A percentile compares a stretch with the other conserved stretches of the same genome.
These are phyloP conservation scores for Paratilapia polleni DNA, from an alignment of 2,113 vertebrate genomes.

Conservation along the genomic window DNA sequence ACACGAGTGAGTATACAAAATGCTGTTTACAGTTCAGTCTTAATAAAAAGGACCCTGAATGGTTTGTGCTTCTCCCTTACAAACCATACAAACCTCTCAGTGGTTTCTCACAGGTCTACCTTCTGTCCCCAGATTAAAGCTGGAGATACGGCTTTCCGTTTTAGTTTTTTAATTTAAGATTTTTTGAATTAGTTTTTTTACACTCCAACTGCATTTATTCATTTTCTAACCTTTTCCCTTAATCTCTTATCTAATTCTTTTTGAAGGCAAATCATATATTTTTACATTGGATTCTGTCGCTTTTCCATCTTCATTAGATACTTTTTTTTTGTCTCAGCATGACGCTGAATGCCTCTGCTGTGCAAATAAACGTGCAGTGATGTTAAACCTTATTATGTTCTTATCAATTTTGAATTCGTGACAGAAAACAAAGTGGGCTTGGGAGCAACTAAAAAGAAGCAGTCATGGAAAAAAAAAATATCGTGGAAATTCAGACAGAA, in stretches of 20 bases:
- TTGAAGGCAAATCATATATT: accelerated
- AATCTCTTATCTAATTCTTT: not conserved
- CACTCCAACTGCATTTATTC: accelerated
- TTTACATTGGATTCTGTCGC: accelerated
- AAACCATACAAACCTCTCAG: accelerated
- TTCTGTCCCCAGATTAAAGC: not conserved
- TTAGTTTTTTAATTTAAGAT: accelerated
- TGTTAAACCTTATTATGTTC: not conserved
- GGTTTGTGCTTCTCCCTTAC: not conserved
- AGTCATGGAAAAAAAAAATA: not conserved
- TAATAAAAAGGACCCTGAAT: too few species aligned
- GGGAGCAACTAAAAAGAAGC: not conserved
- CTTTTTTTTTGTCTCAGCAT: not conserved
- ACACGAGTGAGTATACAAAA: too few species aligned
- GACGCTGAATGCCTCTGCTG: not conserved
- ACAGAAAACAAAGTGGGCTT: not conserved
- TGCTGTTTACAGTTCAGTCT: too few species aligned
- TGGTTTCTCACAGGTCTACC: not conserved
- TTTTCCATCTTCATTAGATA: not conserved
- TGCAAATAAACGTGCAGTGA: not conserved
- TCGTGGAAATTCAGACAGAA: not conserved
- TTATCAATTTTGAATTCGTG: not conserved
- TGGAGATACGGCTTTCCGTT: not conserved
- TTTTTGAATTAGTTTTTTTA: not conserved
- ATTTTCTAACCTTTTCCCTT: accelerated